Evolutionary conservation across 2,113 vertebrate species (phyloP).

Genomic region (Pseudorectes ferrugineus): DNA sequence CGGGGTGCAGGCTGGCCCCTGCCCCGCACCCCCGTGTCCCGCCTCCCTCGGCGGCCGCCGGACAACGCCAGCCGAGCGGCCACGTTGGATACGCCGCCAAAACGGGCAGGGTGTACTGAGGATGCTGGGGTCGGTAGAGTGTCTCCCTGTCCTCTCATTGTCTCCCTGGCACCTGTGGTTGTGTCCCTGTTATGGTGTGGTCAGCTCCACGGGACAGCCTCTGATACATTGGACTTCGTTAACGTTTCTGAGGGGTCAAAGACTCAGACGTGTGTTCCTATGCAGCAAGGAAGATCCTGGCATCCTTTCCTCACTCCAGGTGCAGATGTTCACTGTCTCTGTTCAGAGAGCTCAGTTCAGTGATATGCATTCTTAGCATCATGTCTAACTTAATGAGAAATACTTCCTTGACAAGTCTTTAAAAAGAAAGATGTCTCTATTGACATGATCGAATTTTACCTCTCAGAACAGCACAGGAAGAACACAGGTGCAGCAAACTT

Average conservation of each 20-base stretch:
- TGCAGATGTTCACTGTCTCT: not conserved
- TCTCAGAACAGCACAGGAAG: not conserved
- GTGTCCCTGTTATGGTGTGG: not conserved
- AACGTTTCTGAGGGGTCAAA: not conserved
- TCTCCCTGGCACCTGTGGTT: no score
- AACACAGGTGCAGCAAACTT: not conserved
- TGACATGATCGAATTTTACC: not conserved
- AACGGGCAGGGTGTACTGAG: not conserved
- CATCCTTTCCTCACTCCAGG: not conserved
- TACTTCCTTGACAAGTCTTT: not conserved
- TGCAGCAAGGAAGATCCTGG: not conserved
- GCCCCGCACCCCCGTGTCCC: accelerated
- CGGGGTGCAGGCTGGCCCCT: not conserved
- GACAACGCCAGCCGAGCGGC: not conserved
- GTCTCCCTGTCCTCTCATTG: not conserved
- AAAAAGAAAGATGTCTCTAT: not conserved
- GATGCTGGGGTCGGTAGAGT: accelerated
- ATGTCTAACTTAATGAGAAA: not conserved
- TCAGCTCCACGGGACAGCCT: not conserved
- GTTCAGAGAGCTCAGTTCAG: not conserved
- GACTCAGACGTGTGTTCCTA: not conserved
- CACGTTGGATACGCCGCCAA: accelerated
- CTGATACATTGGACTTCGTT: not conserved
- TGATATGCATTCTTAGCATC: not conserved
- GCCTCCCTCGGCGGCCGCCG: no score